Percentiles rank a stretch among this genome's conserved stretches.
These are phyloP conservation scores for Dryocosmus kuriphilus DNA, from an alignment of 2,888 invertebrate species.

Conservation along the genomic window DNA sequence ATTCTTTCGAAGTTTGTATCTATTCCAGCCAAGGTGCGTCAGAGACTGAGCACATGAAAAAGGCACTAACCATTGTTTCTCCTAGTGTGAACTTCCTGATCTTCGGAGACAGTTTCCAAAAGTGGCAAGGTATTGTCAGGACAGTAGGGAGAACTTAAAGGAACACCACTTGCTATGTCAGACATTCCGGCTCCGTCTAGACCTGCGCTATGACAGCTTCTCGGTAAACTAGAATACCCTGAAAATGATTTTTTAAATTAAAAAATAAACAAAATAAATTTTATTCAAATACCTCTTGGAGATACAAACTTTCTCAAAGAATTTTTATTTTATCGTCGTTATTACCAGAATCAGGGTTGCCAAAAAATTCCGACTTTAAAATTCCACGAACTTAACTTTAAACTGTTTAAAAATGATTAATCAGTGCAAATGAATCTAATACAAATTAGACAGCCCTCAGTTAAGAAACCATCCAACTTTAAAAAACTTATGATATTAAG, in stretches of 20 bases:
- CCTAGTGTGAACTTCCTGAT: constrained; percentile 80
- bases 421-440: not conserved
- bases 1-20: constrained; percentile 5
- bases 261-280: not conserved
- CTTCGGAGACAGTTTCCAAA: constrained; percentile 85
- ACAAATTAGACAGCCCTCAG: no score
- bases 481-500: no score
- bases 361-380: not conserved
- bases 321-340: not conserved
- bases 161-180: constrained; percentile 80
- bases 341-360: no score
- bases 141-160: constrained; percentile 79
- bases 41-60: not conserved
- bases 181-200: constrained; percentile 79
- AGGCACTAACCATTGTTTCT: constrained; percentile 74
- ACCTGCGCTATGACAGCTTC: constrained; percentile 85
- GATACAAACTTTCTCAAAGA: not conserved
- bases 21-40: not conserved
- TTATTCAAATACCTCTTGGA: not conserved
- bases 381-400: not conserved
- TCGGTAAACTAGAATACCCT: constrained; percentile 92
- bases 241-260: constrained; percentile 44
- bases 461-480: no score
- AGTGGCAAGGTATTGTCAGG: constrained; percentile 81
- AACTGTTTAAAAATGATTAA: not conserved